Conservation (phyloP, 2,888 invertebrate genomes). For the Drosophila mercatorum region DNA sequence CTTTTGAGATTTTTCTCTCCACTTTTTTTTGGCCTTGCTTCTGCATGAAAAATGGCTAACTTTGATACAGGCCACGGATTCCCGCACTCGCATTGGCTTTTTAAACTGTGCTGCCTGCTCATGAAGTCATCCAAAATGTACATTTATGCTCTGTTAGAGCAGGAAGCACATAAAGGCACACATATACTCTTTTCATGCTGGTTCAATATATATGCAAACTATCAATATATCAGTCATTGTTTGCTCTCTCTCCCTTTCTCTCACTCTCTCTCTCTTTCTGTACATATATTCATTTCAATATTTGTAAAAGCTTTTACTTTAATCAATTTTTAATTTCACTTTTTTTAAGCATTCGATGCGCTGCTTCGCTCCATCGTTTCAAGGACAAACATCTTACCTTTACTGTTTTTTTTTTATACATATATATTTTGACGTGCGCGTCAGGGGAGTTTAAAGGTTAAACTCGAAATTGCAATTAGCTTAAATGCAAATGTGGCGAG, state of each 20-base stretch:
- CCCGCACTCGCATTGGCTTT: slow-evolving; percentile 5
- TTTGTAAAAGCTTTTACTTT: background rate
- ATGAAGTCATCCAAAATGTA: slow-evolving; percentile 24
- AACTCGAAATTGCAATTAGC: slow-evolving; percentile 43
- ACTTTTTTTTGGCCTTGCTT: slow-evolving; percentile 10
- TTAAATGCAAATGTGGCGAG: slow-evolving; percentile 46
- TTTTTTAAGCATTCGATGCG: background rate
- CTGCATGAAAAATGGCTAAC: slow-evolving; percentile 7
- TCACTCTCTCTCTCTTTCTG: background rate
- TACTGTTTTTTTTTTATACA: background rate
- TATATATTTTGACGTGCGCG: slow-evolving; percentile 6
- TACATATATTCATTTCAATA: background rate
- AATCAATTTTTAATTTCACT: background rate
- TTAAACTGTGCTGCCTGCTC: slow-evolving; percentile 1
- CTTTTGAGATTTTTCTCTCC: slow-evolving; percentile 31
- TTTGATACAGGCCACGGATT: background rate
- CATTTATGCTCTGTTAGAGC: background rate
- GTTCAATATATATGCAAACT: background rate
- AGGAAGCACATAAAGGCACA: background rate
- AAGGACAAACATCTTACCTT: background rate
- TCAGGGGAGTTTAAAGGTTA: slow-evolving; percentile 40
- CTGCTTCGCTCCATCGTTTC: background rate
- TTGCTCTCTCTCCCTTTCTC: no score
- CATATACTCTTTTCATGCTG: background rate
- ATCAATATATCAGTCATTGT: background rate